Evolutionary conservation across 2,113 vertebrate species (phyloP).

Genomic region (Takifugu flavidus): DNA sequence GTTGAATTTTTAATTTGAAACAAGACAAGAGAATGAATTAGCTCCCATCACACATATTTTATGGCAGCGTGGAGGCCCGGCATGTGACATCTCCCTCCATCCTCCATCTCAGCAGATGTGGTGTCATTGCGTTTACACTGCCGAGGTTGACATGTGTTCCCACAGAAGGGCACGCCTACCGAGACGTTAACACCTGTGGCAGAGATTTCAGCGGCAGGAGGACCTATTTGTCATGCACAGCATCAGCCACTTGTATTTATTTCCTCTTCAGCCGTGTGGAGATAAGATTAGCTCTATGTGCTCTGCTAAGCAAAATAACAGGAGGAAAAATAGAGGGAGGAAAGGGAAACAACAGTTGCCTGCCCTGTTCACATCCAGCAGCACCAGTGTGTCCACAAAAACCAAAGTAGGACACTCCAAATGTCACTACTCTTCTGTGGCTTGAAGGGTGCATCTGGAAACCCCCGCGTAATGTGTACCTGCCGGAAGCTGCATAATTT

Average conservation of each 20-base stretch:
- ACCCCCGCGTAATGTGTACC: conserved; percentile 28
- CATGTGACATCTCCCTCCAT: too few relatives aligned
- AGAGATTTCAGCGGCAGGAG: conserved; percentile 25
- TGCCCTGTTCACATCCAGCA: conserved; percentile 29
- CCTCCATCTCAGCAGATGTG: too few relatives aligned
- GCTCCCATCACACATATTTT: too few relatives aligned
- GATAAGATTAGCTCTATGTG: conserved; percentile 51
- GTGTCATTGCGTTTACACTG: neutral
- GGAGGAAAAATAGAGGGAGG: too few relatives aligned
- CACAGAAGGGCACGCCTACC: conserved; percentile 8
- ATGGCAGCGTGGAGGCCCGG: too few relatives aligned
- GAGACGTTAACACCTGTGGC: conserved; percentile 45
- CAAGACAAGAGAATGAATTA: too few relatives aligned
- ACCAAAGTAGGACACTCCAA: conserved; percentile 53
- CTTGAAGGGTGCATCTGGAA: conserved; percentile 44
- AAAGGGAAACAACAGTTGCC: conserved; percentile 15
- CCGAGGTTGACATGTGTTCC: conserved; percentile 7
- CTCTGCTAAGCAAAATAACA: conserved; percentile 35
- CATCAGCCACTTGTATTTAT: conserved; percentile 36
- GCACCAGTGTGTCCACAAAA: neutral
- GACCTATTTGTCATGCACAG: conserved; percentile 23
- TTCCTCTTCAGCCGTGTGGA: conserved; percentile 46
- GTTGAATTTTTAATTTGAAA: too few relatives aligned
- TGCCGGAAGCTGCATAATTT: conserved; percentile 43
- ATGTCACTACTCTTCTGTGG: conserved; percentile 38